Conservation (phyloP, 2,113 vertebrate species). For the Xiphophorus hellerii region DNA sequence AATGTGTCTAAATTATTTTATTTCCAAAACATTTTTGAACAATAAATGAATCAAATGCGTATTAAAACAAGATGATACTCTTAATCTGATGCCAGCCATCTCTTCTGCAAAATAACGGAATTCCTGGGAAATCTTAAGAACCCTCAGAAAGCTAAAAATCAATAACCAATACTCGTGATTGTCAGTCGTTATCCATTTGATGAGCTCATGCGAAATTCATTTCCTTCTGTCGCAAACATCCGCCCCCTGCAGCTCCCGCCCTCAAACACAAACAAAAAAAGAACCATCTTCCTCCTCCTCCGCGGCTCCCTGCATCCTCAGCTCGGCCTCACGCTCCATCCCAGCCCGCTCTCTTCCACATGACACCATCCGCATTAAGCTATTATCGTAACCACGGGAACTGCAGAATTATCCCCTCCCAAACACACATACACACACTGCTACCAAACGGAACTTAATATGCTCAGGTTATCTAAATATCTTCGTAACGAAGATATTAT, state of each 20-base stretch:
- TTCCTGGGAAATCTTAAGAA: not conserved
- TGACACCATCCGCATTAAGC: not conserved
- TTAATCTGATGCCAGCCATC: not conserved
- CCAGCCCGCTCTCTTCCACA: slow-evolving; percentile 6
- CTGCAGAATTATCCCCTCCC: not conserved
- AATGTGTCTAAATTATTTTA: too few species aligned
- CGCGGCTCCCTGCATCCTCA: slow-evolving; percentile 20
- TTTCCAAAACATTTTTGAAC: too few species aligned
- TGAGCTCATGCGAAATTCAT: not conserved
- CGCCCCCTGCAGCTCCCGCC: slow-evolving; percentile 10
- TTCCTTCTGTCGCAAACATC: slow-evolving; percentile 32
- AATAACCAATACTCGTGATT: not conserved
- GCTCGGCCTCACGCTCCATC: slow-evolving; percentile 16
- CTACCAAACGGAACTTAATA: not conserved
- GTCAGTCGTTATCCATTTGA: not conserved
- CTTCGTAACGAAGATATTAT: not conserved
- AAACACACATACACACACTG: not conserved
- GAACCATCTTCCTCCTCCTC: slow-evolving; percentile 3
- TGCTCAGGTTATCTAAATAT: not conserved
- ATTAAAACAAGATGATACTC: not conserved
- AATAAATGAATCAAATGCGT: not conserved
- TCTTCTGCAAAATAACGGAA: not conserved
- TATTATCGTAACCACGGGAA: not conserved
- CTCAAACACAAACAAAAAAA: slow-evolving; percentile 1
- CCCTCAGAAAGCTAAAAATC: too few species aligned